Conservation (phyloP, 2,888 invertebrate species). For the Calameuta filiformis region DNA sequence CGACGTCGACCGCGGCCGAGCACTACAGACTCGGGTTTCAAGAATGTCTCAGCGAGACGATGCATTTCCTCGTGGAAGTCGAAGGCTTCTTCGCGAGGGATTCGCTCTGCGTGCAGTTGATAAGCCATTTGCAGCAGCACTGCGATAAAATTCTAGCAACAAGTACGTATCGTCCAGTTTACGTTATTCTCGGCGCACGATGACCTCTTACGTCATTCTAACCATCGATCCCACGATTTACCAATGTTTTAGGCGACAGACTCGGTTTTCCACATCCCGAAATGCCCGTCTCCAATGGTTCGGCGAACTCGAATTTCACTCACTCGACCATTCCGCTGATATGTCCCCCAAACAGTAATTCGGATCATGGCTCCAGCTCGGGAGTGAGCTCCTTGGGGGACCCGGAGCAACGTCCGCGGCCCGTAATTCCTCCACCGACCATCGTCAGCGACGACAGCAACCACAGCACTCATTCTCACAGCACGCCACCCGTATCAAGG, state of each 20-base stretch:
- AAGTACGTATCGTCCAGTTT: slow-evolving; percentile 50
- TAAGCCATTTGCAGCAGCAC: slow-evolving; percentile 86
- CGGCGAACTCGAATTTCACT: slow-evolving; percentile 38
- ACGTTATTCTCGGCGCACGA: neutral
- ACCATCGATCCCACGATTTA: neutral
- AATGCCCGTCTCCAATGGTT: slow-evolving; percentile 49
- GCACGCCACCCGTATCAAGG: slow-evolving; percentile 56
- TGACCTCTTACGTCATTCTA: neutral
- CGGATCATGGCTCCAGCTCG: slow-evolving; percentile 61
- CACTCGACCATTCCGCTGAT: slow-evolving; percentile 52
- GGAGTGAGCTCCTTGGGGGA: slow-evolving; percentile 62
- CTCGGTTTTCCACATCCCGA: slow-evolving; percentile 62
- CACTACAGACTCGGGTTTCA: slow-evolving; percentile 87
- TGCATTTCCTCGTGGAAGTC: slow-evolving; percentile 88
- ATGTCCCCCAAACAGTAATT: slow-evolving; percentile 51
- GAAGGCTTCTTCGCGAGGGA: slow-evolving; percentile 85
- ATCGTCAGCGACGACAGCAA: slow-evolving; percentile 62
- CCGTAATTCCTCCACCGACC: slow-evolving; percentile 63
- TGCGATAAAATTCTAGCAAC: slow-evolving; percentile 73
- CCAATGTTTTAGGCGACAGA: slow-evolving; percentile 52
- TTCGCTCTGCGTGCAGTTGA: slow-evolving; percentile 82
- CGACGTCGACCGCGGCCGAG: slow-evolving; percentile 60
- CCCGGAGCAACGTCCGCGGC: slow-evolving; percentile 48
- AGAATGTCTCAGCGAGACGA: slow-evolving; percentile 90
- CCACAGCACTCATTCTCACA: slow-evolving; percentile 63